Evolutionary conservation across 2,888 invertebrate genomes (phyloP).

Genomic region (Cheiracanthium punctorium): DNA sequence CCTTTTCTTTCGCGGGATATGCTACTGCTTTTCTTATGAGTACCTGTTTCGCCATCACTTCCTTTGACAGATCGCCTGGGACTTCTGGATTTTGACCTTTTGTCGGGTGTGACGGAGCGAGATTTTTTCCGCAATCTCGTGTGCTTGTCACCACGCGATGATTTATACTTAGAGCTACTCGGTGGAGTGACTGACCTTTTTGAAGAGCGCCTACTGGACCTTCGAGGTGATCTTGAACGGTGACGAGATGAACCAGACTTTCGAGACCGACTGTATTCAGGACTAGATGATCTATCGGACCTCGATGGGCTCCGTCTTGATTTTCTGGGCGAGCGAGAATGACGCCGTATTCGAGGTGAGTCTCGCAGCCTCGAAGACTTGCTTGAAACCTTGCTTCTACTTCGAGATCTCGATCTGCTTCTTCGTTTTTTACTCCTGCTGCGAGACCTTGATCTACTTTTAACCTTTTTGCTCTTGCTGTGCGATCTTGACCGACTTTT

Average conservation of each 20-base stretch:
- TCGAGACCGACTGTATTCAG: slow-evolving; percentile 26
- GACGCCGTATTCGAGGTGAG: slow-evolving; percentile 33
- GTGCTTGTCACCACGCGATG: slow-evolving; percentile 42
- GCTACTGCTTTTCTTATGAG: too few relatives aligned
- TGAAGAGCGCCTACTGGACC: slow-evolving; percentile 39
- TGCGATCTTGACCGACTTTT: slow-evolving; percentile 36
- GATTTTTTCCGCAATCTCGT: slow-evolving; percentile 44
- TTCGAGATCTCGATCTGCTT: slow-evolving; percentile 42
- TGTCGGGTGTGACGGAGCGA: slow-evolving; percentile 23
- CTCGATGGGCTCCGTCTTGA: slow-evolving; percentile 36
- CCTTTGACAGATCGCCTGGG: slow-evolving; percentile 44
- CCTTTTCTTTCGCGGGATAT: slow-evolving; percentile 25
- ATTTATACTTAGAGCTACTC: slow-evolving; percentile 20
- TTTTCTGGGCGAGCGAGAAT: slow-evolving; percentile 42
- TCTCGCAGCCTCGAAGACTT: slow-evolving; percentile 33
- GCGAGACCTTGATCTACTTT: slow-evolving; percentile 32
- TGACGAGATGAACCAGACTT: slow-evolving; percentile 36
- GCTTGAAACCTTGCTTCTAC: slow-evolving; percentile 18
- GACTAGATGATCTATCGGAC: slow-evolving; percentile 54
- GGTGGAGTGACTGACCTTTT: slow-evolving; percentile 43
- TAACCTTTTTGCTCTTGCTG: slow-evolving; percentile 7
- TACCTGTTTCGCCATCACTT: slow-evolving; percentile 30
- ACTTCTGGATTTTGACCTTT: slow-evolving; percentile 46
- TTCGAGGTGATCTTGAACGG: slow-evolving; percentile 44
- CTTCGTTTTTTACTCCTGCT: slow-evolving; percentile 5